Percentiles rank a stretch among this genome's conserved stretches.
phyloP scores from a whole-genome alignment of 2,797 vertebrate species.

The Otolemur crassicaudatus region DNA sequence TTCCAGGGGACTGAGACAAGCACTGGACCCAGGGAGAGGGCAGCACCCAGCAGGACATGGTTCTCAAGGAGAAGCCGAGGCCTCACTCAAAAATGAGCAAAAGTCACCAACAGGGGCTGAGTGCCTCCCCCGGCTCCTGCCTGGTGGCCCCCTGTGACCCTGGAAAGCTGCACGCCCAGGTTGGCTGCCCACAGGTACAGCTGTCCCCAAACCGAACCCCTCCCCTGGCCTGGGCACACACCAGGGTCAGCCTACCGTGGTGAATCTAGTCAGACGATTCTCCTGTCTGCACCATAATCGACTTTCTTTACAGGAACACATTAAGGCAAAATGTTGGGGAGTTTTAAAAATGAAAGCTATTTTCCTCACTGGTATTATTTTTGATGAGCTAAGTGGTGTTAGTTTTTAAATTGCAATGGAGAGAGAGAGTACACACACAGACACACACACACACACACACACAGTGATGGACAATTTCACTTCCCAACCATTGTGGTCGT shows the following conservation, averaged over 20 bases:
- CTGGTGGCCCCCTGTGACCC: not conserved
- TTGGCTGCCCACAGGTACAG: not conserved
- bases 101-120: not conserved
- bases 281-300: constrained; percentile 78
- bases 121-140: not conserved
- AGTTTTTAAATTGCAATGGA: constrained; percentile 79
- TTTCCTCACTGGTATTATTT: constrained; percentile 80
- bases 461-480: constrained; percentile 76
- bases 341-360: constrained; percentile 57
- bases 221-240: not conserved
- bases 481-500: constrained; percentile 76
- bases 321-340: constrained; percentile 64
- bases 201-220: not conserved
- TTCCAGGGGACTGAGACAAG: not conserved
- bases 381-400: constrained; percentile 80
- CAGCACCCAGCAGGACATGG: too few relatives aligned
- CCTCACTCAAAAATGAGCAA: not conserved
- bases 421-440: not conserved
- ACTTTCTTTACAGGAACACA: constrained; percentile 75
- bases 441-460: not conserved
- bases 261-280: constrained; percentile 82
- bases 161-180: not conserved
- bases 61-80: not conserved
- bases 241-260: constrained; percentile 61
- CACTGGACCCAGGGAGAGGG: not conserved